Percentiles rank a stretch among this genome's conserved stretches.
Evolutionary conservation across 92 coral and sea anemone species (phyloP).

Genomic region (Parazoanthus swiftii): DNA sequence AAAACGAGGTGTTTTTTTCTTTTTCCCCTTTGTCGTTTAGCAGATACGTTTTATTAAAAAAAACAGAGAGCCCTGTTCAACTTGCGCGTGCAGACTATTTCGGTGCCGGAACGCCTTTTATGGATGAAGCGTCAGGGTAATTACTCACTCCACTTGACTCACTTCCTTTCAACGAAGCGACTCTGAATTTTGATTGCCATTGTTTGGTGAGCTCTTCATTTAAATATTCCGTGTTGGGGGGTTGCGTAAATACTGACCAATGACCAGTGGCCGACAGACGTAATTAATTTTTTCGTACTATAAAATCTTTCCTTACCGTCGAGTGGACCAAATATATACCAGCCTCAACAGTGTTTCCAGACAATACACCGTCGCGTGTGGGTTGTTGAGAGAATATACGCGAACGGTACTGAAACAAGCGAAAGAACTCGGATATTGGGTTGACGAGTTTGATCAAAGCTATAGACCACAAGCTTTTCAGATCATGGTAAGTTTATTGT

Average conservation of each 20-base stretch:
- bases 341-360: neutral
- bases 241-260: neutral
- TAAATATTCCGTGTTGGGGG: neutral
- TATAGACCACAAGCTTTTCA: neutral
- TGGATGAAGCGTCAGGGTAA: neutral
- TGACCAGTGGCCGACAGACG: neutral
- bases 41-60: neutral
- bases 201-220: slow-evolving; percentile 15
- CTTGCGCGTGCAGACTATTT: neutral
- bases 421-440: slow-evolving; percentile 2
- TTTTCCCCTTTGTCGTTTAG: neutral
- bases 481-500: slow-evolving; percentile 33
- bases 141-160: neutral
- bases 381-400: no score
- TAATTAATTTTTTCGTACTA: neutral
- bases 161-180: slow-evolving; percentile 9
- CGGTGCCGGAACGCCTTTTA: slow-evolving; percentile 30
- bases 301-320: neutral
- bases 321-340: neutral
- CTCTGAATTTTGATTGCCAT: slow-evolving; percentile 35
- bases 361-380: neutral
- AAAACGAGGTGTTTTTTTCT: no score
- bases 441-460: slow-evolving; percentile 8
- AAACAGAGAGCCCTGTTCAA: neutral
- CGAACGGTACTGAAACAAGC: neutral